Percentiles rank a stretch among this genome's conserved stretches.
Conservation (phyloP, 2,888 invertebrate species). For the Euclidia mi region DNA sequence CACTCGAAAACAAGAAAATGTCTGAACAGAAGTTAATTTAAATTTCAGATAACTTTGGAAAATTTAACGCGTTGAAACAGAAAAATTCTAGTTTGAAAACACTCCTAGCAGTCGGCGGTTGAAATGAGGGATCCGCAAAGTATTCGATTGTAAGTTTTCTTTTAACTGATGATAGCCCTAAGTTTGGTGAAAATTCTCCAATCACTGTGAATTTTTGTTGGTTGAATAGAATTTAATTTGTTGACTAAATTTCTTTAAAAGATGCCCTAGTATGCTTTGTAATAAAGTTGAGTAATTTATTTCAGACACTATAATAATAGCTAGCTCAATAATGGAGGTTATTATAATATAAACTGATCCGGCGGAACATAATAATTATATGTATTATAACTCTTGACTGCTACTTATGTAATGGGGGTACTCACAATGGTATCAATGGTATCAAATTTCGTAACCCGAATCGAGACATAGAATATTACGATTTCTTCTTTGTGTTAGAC, state of each 20-base stretch:
- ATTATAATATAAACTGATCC: too few relatives aligned
- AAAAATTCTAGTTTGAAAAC: constrained; percentile 88
- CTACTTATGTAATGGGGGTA: too few relatives aligned
- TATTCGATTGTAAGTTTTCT: constrained; percentile 86
- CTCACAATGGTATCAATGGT: too few relatives aligned
- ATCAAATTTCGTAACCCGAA: too few relatives aligned
- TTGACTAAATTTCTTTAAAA: not conserved
- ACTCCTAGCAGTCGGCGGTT: constrained; percentile 92
- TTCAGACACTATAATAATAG: too few relatives aligned
- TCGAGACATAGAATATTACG: too few relatives aligned
- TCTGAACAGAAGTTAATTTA: constrained; percentile 15
- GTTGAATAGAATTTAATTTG: not conserved
- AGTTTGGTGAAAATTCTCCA: constrained; percentile 8
- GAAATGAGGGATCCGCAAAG: constrained; percentile 91
- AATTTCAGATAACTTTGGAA: constrained; percentile 83
- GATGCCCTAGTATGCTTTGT: not conserved
- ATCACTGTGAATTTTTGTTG: not conserved
- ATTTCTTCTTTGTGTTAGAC: too few relatives aligned
- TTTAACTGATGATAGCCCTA: constrained; percentile 3
- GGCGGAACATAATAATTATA: too few relatives aligned
- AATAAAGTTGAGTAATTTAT: too few relatives aligned
- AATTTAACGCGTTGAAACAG: constrained; percentile 88
- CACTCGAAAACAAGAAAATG: too few relatives aligned
- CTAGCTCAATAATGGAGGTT: too few relatives aligned
- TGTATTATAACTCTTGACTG: too few relatives aligned